Base-by-base conservation (phyloP, 2,113 vertebrate species). In the Lycaon pictus region DNA sequence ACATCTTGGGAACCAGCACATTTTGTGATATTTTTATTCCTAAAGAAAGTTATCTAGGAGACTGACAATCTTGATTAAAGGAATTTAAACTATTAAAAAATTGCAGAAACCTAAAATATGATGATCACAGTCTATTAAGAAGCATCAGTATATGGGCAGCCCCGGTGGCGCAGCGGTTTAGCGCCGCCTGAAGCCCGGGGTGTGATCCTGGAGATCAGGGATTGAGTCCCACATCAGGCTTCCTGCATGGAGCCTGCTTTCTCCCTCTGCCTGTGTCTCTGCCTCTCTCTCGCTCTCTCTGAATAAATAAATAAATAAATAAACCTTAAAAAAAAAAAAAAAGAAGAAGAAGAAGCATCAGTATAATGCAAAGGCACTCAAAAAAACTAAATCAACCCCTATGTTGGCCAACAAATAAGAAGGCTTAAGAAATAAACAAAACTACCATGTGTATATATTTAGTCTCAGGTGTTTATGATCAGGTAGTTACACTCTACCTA, bases 41-140 rank as follows among this genome's bases (percentile, higher is more conserved):
- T 65, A 87, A 90, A 88, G 51, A 88, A 93, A 90, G 16, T 82
- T 90, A 82, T 76, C 23, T 15, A 63, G 11, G 25, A 96, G 11
- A 88, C 67, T 83, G 16, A 88, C 69, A 55, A 53, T 22, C 58
- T 74, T 71, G 8, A 12, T 51, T 29, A 72, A 82, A 80, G 95
- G 80, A 91, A 23, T 95, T 84, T 84, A 88, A 72, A 27, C 65
- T 81, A 89, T 12, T 84, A 60, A 94, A 77, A 74, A 86, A 90
- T 11, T 63, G 9, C 37, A 90, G 79, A 92, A 84, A 93, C 32
- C 5, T 81, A 93, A 97, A 97, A 91, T 79, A 90, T 15, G 91
- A 84, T 69, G 0, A 93, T 88, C 55, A n/a, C 2, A 92, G 9
- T 83, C 74, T 67, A 60, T 51, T 17, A 84, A n/a, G 27, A 97